Percentiles rank a stretch among this genome's conserved stretches.
phyloP scores from a whole-genome alignment of 2,113 vertebrate genomes.

The Archilochus colubris region DNA sequence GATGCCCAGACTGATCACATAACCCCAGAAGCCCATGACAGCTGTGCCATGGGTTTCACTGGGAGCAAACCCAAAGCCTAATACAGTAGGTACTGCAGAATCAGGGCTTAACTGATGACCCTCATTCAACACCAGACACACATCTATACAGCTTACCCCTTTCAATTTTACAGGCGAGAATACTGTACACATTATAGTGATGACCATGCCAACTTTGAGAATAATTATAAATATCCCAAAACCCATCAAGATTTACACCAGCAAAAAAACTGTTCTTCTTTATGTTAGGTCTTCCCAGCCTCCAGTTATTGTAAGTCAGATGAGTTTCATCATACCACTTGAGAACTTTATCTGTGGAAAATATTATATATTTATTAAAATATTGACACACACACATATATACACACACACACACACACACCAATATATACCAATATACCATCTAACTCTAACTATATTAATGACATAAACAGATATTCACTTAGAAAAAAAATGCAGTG shows the following conservation, averaged over 20 bases:
- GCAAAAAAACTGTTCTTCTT: conserved; percentile 79
- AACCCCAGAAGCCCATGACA: neutral
- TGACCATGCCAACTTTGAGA: conserved; percentile 21
- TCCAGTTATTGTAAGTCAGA: conserved; percentile 92
- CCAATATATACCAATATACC: neutral
- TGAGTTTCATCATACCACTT: conserved; percentile 90
- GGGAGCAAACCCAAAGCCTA: neutral
- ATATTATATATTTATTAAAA: conserved; percentile 35
- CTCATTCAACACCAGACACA: neutral
- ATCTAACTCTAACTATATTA: neutral
- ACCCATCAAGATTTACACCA: conserved; percentile 80
- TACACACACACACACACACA: no score
- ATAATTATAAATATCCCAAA: conserved; percentile 83
- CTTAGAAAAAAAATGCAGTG: neutral
- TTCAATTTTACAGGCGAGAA: conserved; percentile 93
- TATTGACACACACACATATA: neutral
- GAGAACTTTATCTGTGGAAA: conserved; percentile 79
- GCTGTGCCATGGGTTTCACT: neutral
- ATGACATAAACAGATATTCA: neutral
- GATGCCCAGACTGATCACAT: neutral
- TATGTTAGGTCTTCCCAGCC: conserved; percentile 80
- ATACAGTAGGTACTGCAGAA: neutral
- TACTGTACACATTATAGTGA: conserved; percentile 81
- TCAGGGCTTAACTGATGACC: neutral
- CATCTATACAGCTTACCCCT: conserved; percentile 76